phyloP scores from a whole-genome alignment of 2,888 invertebrate species.

The Ochropleura plecta region DNA sequence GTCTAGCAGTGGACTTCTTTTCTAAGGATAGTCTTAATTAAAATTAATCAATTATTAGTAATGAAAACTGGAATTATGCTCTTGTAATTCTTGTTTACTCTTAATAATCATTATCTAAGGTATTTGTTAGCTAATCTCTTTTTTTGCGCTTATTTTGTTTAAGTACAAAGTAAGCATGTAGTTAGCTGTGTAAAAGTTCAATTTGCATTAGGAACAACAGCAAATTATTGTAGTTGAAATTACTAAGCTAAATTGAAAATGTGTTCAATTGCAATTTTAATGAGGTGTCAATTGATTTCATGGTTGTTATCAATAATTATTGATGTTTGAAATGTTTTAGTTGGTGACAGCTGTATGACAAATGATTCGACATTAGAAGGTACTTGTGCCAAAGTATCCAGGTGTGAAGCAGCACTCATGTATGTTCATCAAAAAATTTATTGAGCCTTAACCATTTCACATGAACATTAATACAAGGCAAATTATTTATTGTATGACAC shows the following conservation, averaged over 20 bases:
- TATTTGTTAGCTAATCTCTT: neutral
- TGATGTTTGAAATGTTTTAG: conserved; percentile 68
- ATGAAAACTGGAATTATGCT: neutral
- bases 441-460: neutral
- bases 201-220: conserved; percentile 27
- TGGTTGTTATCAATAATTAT: conserved; percentile 36
- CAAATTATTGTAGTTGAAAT: conserved; percentile 35
- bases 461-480: neutral
- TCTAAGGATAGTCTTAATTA: neutral
- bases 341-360: conserved; percentile 79
- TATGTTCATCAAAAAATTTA: conserved; percentile 66
- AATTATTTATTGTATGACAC: neutral
- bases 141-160: neutral
- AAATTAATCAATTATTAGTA: neutral
- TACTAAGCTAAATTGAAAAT: conserved; percentile 32
- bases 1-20: neutral
- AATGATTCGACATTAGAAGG: conserved; percentile 73
- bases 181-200: conserved; percentile 14
- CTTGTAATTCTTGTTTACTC: neutral
- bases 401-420: conserved; percentile 81
- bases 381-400: conserved; percentile 73
- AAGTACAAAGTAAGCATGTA: neutral
- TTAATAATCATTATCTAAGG: neutral
- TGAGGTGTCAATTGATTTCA: conserved; percentile 43
- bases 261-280: conserved; percentile 51